Base-by-base conservation (phyloP, 2,888 invertebrate genomes). In the Dasysyrphus albostriatus region DNA sequence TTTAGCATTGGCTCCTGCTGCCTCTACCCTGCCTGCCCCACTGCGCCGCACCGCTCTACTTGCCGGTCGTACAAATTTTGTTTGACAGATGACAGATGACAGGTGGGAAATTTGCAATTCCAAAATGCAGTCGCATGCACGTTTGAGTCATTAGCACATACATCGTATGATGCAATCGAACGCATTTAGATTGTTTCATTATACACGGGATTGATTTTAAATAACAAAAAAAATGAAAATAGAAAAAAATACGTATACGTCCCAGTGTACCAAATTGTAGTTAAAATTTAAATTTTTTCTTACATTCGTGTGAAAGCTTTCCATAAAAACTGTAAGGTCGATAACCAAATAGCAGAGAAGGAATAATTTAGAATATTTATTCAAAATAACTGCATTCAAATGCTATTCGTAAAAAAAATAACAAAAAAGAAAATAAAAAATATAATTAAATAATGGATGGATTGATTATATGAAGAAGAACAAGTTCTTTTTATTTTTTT, bases 61-160 rank as follows among this genome's bases (percentile, higher is more conserved):
- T 24, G 24, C 24, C 24, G 24, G 24, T 24, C 29, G 32, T 16
- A 65, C 56, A 72, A 39, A 69, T 16, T 37, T 69, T 54, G 69
- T 72, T 72, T 83, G 87, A 83, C 87, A 87, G 87, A 54, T 85
- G 84, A 81, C 81, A 85, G 72, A 47, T 83, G 74, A 54, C 78
- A 79, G 78, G 42, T 67, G 49, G 32, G 78, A 67, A 87, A 87
- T 87, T 87, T 87, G 87, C 87, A 83, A 87, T 87, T 87, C 78
- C 83, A 75, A 87, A 87, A 79, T 87, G 78, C 77, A 87, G 42
- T 65, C 85, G 65, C 73, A 74, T 85, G 85, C 70, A 83, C 65
- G 54, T 78, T 70, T 73, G 74, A 70, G 74, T 85, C 82, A 83
- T 79, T 83, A 87, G 74, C 83, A 72, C 83, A 81, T 76, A 51